Conservation (phyloP, 53 echinoderm and acorn worm genomes). For the Hippasteria phrygiana region DNA sequence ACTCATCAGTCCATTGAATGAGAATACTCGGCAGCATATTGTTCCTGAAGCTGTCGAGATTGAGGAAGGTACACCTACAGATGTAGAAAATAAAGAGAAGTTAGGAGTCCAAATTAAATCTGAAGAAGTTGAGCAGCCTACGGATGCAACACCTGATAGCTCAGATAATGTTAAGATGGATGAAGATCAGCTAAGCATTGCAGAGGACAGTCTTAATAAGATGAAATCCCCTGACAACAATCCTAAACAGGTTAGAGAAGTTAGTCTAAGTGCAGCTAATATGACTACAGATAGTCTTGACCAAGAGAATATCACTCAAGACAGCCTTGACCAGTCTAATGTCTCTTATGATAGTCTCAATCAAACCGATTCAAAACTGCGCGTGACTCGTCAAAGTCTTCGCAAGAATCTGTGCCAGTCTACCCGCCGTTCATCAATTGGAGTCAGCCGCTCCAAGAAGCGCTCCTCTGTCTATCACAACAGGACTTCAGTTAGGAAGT, state of each 20-base stretch:
- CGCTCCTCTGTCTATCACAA: conserved; percentile 39
- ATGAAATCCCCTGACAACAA: not conserved
- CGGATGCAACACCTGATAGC: not conserved
- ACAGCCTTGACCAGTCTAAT: conserved; percentile 26
- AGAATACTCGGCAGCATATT: not conserved
- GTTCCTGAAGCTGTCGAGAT: conserved; percentile 10
- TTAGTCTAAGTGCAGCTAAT: conserved; percentile 1
- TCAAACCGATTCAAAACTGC: conserved; percentile 4
- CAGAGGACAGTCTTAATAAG: conserved; percentile 40
- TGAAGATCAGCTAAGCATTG: conserved; percentile 4
- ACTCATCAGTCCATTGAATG: conserved; percentile 39
- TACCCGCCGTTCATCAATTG: conserved; percentile 38
- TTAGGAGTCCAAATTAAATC: not conserved
- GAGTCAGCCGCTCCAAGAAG: conserved; percentile 57
- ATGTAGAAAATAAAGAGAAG: not conserved
- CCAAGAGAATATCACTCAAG: conserved; percentile 20
- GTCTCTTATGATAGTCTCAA: conserved; percentile 27
- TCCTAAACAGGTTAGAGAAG: not conserved
- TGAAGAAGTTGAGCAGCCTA: not conserved
- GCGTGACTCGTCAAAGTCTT: conserved; percentile 13
- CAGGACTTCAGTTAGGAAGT: conserved; percentile 51
- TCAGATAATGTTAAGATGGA: not conserved
- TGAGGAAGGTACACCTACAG: conserved; percentile 5
- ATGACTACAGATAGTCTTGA: conserved; percentile 39
- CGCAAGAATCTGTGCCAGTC: conserved; percentile 31